Evolutionary conservation across 1,140 invertebrate species (phyloP).

Genomic region (Zaprionus taronus): DNA sequence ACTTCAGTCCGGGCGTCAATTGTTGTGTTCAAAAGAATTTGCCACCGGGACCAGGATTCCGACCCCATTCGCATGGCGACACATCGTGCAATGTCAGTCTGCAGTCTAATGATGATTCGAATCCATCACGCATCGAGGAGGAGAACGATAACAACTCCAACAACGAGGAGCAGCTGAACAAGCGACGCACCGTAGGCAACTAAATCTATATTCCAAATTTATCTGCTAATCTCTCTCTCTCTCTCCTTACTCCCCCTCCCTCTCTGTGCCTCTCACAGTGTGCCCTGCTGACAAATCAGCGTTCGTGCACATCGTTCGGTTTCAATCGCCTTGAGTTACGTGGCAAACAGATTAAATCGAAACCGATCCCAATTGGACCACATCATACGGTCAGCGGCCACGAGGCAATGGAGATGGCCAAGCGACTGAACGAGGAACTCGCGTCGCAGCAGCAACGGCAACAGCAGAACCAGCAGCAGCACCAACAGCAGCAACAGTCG

Average conservation of each 20-base stretch:
- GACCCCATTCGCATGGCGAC: conserved; percentile 95
- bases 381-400: conserved; percentile 91
- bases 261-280: conserved; percentile 2
- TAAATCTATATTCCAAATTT: not conserved
- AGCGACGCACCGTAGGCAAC: conserved; percentile 42
- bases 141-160: conserved; percentile 86
- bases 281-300: conserved; percentile 5
- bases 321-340: conserved; percentile 67
- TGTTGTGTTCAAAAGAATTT: conserved; percentile 97
- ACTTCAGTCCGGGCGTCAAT: conserved; percentile 98
- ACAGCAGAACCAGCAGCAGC: conserved; percentile 28
- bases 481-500: conserved; percentile 50
- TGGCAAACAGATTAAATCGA: conserved; percentile 84
- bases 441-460: conserved; percentile 85
- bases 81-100: conserved; percentile 57
- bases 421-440: conserved; percentile 89
- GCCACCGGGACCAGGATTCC: conserved; percentile 96
- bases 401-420: conserved; percentile 90
- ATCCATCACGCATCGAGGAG: conserved; percentile 89
- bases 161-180: conserved; percentile 62
- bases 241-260: not conserved
- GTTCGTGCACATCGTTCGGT: conserved; percentile 28
- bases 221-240: not conserved
- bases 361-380: conserved; percentile 89
- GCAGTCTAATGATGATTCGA: conserved; percentile 71